Base-by-base conservation (phyloP, 2,888 invertebrate species). In the Leptinotarsa tumamoca region DNA sequence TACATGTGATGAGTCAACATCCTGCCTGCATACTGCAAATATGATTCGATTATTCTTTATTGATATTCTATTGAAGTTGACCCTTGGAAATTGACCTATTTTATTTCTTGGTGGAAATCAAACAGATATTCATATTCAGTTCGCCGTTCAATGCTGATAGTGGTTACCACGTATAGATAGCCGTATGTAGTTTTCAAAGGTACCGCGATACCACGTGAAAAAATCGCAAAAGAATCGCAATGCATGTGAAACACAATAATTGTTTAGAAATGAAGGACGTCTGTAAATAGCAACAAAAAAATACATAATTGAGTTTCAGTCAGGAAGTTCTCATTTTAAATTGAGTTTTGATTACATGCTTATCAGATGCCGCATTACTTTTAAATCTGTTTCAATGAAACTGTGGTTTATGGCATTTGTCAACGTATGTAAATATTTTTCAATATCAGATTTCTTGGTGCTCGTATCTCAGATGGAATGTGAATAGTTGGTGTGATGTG, bases 171-270 rank as follows among this genome's bases (percentile, higher is more conserved):
- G 10, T n/a, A 71, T 33, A 56, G 23, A 56, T 67, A 70, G 54
- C 54, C 70, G 50, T 52, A 67, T 61, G 50, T 72, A 21, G 72
- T 68, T 72, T 67, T 72, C 72, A 70, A 63, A 71, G 61, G 43
- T 67, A 54, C 63, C 58, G 66, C 70, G 61, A 5, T 58, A 58
- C 67, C 13, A 15, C 14, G 58, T 58, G 23, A 67, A 72, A 71
- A 72, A 75, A 69, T 66, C 50, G 67, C 68, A 68, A 72, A 72
- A 74, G 66, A 77, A 74, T 74, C 61, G 51, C 74, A 67, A 33
- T 77, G 76, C 72, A 76, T 71, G 76, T 66, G 73, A 73, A 73
- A 70, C 71, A 75, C 68, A 76, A 74, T 74, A 61, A 72, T 72
- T 72, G 72, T 73, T 70, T 33, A 23, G 23, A 72, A 68, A 67